Conservation (phyloP, 2,797 vertebrate genomes). For the Hyperoplus lanceolatus region DNA sequence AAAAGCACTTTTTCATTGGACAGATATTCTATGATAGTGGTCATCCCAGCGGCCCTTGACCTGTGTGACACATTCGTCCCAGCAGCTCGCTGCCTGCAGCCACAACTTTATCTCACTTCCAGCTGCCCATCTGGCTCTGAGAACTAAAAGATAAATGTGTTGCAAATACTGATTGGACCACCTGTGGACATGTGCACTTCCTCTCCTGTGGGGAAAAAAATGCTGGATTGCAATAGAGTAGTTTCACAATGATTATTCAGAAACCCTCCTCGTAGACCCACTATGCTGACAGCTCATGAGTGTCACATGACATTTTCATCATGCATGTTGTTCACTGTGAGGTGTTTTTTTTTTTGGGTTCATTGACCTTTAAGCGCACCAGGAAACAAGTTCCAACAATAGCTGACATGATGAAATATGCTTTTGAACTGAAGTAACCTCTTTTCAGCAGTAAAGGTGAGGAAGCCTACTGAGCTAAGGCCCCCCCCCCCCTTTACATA, state of each 20-base stretch:
- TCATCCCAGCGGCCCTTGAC: slow-evolving; percentile 7
- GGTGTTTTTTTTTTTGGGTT: slow-evolving; percentile 60
- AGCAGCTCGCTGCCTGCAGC: slow-evolving; percentile 6
- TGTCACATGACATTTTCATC: slow-evolving; percentile 45
- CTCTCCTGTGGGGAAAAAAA: background rate
- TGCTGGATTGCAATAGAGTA: background rate
- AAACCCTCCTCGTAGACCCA: background rate
- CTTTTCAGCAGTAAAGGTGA: slow-evolving; percentile 49
- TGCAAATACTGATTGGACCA: slow-evolving; percentile 13
- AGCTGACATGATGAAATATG: slow-evolving; percentile 61
- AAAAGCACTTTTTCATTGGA: background rate
- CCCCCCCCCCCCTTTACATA: background rate
- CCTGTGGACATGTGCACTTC: slow-evolving; percentile 7
- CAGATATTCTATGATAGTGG: background rate
- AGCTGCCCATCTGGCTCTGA: slow-evolving; percentile 2
- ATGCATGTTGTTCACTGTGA: slow-evolving; percentile 38
- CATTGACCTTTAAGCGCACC: slow-evolving; percentile 56
- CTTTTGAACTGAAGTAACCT: slow-evolving; percentile 73
- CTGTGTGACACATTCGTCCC: slow-evolving; percentile 35
- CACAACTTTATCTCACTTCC: slow-evolving; percentile 19
- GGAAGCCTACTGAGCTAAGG: background rate
- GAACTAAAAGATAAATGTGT: slow-evolving; percentile 7
- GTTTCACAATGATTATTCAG: slow-evolving; percentile 19
- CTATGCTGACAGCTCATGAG: slow-evolving; percentile 23
- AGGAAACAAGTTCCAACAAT: slow-evolving; percentile 27